Base-by-base conservation (phyloP, 2,113 vertebrate species). In the Cyanistes caeruleus region DNA sequence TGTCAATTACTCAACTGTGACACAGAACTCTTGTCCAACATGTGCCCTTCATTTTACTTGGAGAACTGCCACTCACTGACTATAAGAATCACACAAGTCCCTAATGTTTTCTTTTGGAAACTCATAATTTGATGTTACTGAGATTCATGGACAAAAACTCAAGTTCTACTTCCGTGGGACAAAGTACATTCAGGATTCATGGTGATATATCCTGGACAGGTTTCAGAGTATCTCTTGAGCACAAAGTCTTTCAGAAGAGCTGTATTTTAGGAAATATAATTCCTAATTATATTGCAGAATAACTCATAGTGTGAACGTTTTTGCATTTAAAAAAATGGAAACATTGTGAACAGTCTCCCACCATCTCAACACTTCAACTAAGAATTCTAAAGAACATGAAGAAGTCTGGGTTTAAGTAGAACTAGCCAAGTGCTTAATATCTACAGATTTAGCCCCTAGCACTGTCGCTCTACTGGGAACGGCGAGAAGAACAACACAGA, bases 1-100 rank as follows among this genome's bases (percentile, higher is more conserved):
- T 97, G 95, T 97, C 96, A 98, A 91, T 86, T 89, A 92, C 95
- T 97, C 83, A 82, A 93, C 89, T 95, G 95, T 74, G 93, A 76
- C 19, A 58, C 59, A 41, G 51, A 82, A 80, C 44, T 62, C 67
- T 65, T 74, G 93, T 77, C 89, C 85, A 81, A 77, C 63, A 96
- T 14, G 14, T 95, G 93, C 94, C 95, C 96, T 97, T 97, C 94
- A 70, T 91, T 97, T 91, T 69, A 91, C 94, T 96, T 95, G 96
- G 89, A 96, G 73, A 97, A 87, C 92, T 93, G 89, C 90, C 87
- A 75, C 89, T 69, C 72, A 74, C 90, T 95, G 81, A 43, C 14
- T 43, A 16, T 73, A 86, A 95, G 83, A 97, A 97, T 35, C 62
- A 78, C 65, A 86, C 72, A 89, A 80, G 43, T 89, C 87, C 78